These are phyloP conservation scores for Alligator mississippiensis DNA, from an alignment of 2,113 vertebrate genomes.

Conservation along the genomic window DNA sequence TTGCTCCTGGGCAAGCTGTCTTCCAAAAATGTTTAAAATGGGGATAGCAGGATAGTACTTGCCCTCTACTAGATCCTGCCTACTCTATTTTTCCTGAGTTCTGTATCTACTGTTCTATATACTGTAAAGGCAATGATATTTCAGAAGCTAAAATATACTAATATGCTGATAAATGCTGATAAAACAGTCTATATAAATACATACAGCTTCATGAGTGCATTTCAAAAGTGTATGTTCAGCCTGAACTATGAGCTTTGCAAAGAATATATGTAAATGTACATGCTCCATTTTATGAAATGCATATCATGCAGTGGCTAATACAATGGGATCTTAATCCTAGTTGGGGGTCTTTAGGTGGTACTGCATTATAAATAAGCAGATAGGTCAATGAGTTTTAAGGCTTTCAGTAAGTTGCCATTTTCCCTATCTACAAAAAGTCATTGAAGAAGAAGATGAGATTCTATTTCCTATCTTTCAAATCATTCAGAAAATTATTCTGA, in stretches of 20 bases:
- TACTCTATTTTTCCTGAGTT: not conserved
- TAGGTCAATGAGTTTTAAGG: too few relatives aligned
- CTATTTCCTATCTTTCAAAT: not conserved
- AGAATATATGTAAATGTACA: not conserved
- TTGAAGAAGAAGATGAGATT: not conserved
- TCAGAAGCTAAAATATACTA: not conserved
- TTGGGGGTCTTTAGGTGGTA: not conserved
- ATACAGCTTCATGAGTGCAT: not conserved
- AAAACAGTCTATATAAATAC: not conserved
- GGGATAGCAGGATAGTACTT: not conserved
- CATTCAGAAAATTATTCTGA: not conserved
- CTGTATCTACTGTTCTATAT: not conserved
- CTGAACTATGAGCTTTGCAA: not conserved
- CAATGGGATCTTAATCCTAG: not conserved
- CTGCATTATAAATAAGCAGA: not conserved
- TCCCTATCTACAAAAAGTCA: not conserved
- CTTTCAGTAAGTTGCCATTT: not conserved
- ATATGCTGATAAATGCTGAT: not conserved
- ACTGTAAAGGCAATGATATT: not conserved
- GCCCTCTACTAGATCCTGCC: not conserved
- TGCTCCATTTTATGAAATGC: not conserved
- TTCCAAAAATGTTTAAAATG: not conserved
- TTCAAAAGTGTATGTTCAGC: not conserved
- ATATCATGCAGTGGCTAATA: rapidly evolving
- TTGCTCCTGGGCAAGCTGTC: not conserved